Evolutionary conservation across 2,888 invertebrate species (phyloP).

Genomic region (Siphonodentalium dalli): DNA sequence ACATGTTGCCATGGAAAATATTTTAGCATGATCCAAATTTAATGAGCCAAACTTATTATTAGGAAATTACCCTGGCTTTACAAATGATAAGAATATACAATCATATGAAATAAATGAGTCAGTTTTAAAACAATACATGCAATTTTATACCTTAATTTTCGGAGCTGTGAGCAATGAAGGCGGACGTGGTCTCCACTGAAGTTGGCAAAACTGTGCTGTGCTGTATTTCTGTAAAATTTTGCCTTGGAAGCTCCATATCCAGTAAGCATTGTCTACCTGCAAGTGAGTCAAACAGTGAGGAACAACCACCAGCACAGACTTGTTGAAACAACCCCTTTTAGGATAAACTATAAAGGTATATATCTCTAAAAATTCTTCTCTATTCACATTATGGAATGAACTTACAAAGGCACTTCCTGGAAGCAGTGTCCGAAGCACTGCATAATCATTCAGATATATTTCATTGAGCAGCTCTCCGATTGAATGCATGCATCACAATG

Average conservation of each 20-base stretch:
- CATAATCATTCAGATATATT: no score
- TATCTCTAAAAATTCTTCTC: no score
- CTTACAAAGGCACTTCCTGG: no score
- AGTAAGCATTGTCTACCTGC: slow-evolving; percentile 80
- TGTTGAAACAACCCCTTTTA: no score
- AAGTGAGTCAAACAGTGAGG: slow-evolving; percentile 16
- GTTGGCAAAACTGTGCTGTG: slow-evolving; percentile 91
- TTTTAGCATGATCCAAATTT: background rate
- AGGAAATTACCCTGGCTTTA: background rate
- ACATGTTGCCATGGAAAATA: no score
- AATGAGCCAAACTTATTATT: background rate
- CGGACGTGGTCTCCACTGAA: slow-evolving; percentile 95
- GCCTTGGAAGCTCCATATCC: slow-evolving; percentile 97
- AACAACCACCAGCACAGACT: no score
- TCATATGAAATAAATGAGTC: no score
- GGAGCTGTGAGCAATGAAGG: slow-evolving; percentile 82
- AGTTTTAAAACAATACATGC: background rate
- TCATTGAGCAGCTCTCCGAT: no score
- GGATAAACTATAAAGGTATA: no score
- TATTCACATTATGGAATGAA: no score
- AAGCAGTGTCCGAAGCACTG: no score
- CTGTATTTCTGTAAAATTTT: slow-evolving; percentile 80
- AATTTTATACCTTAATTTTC: slow-evolving; percentile 71
- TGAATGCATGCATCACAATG: no score
- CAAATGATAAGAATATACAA: background rate